Base-by-base conservation (phyloP, 2,888 invertebrate genomes). In the Carterocephalus palaemon region DNA sequence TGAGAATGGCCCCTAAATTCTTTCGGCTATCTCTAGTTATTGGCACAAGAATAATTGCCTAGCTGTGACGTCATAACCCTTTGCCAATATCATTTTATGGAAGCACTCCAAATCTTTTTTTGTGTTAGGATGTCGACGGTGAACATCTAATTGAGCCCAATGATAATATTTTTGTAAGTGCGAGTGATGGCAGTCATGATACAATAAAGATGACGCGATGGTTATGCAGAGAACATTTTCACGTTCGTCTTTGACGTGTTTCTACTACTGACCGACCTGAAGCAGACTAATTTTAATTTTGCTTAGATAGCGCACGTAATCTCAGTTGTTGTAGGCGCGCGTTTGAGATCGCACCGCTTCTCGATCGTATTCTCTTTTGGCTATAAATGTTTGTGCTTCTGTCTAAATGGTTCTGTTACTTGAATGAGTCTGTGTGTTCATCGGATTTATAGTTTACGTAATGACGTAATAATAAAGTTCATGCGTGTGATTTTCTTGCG, bases 291-390 rank as follows among this genome's bases (percentile, higher is more conserved):
- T 73, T 83, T 80, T 81, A 81, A 77, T 75, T 78, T 71, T 62
- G 52, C 65, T 67, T 66, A 67, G 70, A 67, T 67, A 67, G 62
- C 54, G 56, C 60, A 76, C 82, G 82, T 80, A 75, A 78, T 70
- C 64, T 75, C 80, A 84, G 85, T 84, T 71, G 79, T 73, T 63
- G 64, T 68, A 70, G 71, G 68, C 67, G 67, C 78, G 75, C 73
- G 75, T 75, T 71, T 80, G 72, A 59, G 72, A 67, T 62, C 62
- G 70, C 77, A 68, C 73, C 76, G 61, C 69, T 67, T 75, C 72
- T 72, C 49, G 62, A 60, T 57, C 64, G 58, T 59, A 63, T 62
- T 60, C n/a, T n/a, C n/a, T n/a, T n/a, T n/a, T n/a, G n/a, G n/a
- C n/a, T 55, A 54, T 53, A 63, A 57, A 67, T 57, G 64, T 60